These are phyloP conservation scores for Simalia tracyae DNA, from an alignment of 2,797 vertebrate species.

Conservation along the genomic window DNA sequence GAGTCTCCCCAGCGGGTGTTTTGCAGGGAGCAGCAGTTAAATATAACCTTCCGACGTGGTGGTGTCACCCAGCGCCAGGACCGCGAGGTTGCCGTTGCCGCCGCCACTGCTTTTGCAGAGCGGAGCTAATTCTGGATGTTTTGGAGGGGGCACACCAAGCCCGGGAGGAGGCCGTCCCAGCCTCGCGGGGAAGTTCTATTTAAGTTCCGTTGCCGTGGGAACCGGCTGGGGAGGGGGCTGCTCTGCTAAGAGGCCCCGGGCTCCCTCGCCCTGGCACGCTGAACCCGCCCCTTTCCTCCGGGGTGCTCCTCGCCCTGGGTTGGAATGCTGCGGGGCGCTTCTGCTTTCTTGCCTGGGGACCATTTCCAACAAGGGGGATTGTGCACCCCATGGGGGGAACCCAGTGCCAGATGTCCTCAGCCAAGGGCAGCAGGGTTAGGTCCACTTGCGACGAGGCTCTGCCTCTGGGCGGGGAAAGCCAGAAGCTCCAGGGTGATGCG, in stretches of 20 bases:
- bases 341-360: neutral
- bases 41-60: fast-evolving
- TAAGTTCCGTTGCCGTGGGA: conserved; percentile 67
- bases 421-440: too few species aligned
- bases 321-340: neutral
- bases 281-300: neutral
- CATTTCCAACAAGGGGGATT: neutral
- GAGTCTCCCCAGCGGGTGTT: neutral
- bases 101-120: neutral
- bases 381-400: neutral
- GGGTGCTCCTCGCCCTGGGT: conserved; percentile 24
- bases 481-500: neutral
- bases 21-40: fast-evolving
- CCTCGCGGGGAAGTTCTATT: conserved; percentile 47
- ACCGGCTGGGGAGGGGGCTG: conserved; percentile 39
- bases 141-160: conserved; percentile 37
- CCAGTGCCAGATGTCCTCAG: neutral
- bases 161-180: conserved; percentile 57
- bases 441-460: too few species aligned
- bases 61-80: neutral
- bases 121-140: neutral
- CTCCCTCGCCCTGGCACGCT: neutral
- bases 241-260: conserved; percentile 9
- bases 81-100: neutral
- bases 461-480: neutral